Conservation (phyloP, 2,113 vertebrate species). For the Microtus ochrogaster region DNA sequence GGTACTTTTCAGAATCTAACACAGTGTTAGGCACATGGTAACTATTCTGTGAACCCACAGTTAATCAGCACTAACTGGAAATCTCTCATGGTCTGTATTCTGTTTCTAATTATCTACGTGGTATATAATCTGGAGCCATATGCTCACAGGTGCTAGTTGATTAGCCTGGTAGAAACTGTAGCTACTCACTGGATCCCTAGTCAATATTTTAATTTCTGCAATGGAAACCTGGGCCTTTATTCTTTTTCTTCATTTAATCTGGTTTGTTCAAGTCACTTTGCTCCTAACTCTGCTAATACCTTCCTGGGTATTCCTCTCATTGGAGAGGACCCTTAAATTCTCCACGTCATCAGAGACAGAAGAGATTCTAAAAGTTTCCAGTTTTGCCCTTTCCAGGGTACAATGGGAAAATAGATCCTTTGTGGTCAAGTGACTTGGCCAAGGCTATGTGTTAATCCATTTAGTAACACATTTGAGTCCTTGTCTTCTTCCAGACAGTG, state of each 20-base stretch:
- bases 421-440: neutral
- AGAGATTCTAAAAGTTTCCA: neutral
- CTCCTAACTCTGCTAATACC: neutral
- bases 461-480: neutral
- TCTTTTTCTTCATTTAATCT: neutral
- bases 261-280: neutral
- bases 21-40: slow-evolving; percentile 52
- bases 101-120: slow-evolving; percentile 69
- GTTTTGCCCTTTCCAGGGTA: neutral
- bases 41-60: slow-evolving; percentile 50
- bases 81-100: slow-evolving; percentile 42
- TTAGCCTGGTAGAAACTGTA: slow-evolving; percentile 60
- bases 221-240: neutral
- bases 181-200: neutral
- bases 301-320: neutral
- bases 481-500: neutral
- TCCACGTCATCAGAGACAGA: neutral
- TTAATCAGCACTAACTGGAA: slow-evolving; percentile 54
- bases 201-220: slow-evolving; percentile 37
- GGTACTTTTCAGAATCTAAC: slow-evolving; percentile 33
- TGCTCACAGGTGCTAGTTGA: slow-evolving; percentile 63
- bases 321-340: neutral
- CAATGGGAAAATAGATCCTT: neutral
- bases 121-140: slow-evolving; percentile 31
- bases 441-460: neutral